Percentiles rank a stretch among this genome's conserved stretches.
phyloP scores from a whole-genome alignment of 2,888 invertebrate genomes.

The Amphipyra berbera region DNA sequence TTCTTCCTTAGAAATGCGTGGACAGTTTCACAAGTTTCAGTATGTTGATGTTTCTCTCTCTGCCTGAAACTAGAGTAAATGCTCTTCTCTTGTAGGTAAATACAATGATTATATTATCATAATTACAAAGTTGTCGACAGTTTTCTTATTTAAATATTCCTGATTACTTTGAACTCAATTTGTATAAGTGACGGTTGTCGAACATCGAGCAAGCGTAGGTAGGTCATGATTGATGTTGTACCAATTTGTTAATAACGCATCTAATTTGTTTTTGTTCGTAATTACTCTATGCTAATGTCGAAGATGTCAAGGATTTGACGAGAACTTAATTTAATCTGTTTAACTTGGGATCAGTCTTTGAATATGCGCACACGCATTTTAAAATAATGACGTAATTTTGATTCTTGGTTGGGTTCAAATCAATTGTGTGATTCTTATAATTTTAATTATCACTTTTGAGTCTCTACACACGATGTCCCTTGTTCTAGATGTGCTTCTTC shows the following conservation, averaged over 20 bases:
- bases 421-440: neutral
- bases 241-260: constrained; percentile 55
- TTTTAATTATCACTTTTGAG: too few relatives aligned
- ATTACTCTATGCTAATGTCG: constrained; percentile 58
- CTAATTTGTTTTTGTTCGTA: constrained; percentile 61
- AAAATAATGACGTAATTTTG: constrained; percentile 39
- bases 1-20: too few relatives aligned
- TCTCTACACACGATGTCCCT: too few relatives aligned
- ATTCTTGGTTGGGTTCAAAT: constrained; percentile 23
- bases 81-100: neutral
- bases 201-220: constrained; percentile 19
- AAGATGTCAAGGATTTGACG: constrained; percentile 62
- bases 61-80: neutral
- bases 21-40: too few relatives aligned
- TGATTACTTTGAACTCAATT: constrained; percentile 30
- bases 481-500: too few relatives aligned
- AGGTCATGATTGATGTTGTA: constrained; percentile 50
- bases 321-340: constrained; percentile 61
- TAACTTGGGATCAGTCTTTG: constrained; percentile 29
- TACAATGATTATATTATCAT: neutral
- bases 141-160: constrained; percentile 15
- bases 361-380: constrained; percentile 26
- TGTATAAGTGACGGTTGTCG: constrained; percentile 18
- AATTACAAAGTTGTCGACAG: neutral
- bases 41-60: neutral